These are phyloP conservation scores for Epicauta chinensis DNA, from an alignment of 1,140 invertebrate species.

Conservation along the genomic window DNA sequence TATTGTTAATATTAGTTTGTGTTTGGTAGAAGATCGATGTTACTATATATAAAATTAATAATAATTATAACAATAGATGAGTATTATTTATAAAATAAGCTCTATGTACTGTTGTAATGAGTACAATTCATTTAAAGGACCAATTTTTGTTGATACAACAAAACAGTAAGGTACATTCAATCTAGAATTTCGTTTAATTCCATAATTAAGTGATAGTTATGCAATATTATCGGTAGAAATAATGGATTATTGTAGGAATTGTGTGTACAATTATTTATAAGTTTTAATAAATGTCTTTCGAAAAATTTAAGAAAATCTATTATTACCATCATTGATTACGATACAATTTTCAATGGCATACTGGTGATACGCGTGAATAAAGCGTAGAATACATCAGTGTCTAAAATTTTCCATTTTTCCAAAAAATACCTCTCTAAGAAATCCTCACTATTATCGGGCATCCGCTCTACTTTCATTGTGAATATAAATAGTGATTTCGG, in stretches of 20 bases:
- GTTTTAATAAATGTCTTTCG: constrained; percentile 31
- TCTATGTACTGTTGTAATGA: constrained; percentile 14
- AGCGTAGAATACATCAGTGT: constrained; percentile 32
- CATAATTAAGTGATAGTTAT: constrained; percentile 11
- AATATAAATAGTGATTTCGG: constrained; percentile 47
- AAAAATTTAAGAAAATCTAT: background rate
- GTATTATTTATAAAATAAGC: constrained; percentile 8
- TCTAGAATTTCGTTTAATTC: constrained; percentile 23
- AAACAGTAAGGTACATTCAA: constrained; percentile 11
- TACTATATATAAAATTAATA: constrained; percentile 8
- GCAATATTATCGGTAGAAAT: constrained; percentile 11
- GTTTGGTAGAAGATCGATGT: constrained; percentile 1
- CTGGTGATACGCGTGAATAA: constrained; percentile 34
- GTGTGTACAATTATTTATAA: constrained; percentile 28
- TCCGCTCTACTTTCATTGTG: constrained; percentile 40
- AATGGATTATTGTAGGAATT: constrained; percentile 13
- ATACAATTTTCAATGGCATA: constrained; percentile 10
- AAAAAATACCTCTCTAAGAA: constrained; percentile 24
- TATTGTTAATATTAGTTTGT: background rate
- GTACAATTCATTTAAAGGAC: constrained; percentile 27
- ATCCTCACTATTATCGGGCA: constrained; percentile 11
- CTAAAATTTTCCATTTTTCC: constrained; percentile 29
- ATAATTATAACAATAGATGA: constrained; percentile 12
- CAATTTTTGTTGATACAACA: constrained; percentile 14
- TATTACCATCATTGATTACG: background rate